Conservation (phyloP, 2,888 invertebrate genomes). For the Tetrapedia diversipes region DNA sequence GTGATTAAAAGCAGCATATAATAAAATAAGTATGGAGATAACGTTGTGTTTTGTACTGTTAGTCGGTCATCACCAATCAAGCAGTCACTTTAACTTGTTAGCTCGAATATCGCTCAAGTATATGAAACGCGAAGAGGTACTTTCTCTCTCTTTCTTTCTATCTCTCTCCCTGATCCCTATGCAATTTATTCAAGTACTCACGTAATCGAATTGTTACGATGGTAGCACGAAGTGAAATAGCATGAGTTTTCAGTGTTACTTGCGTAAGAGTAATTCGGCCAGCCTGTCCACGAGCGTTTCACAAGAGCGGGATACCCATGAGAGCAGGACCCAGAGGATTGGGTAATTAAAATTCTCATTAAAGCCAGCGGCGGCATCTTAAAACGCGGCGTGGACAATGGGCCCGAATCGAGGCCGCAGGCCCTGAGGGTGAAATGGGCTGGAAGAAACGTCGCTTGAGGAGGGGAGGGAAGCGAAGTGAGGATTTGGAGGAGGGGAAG, state of each 20-base stretch:
- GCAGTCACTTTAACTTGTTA: conserved; percentile 3
- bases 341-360: conserved; percentile 76
- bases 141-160: too few species aligned
- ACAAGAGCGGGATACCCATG: conserved; percentile 36
- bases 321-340: conserved; percentile 54
- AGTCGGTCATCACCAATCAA: conserved; percentile 30
- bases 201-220: conserved; percentile 34
- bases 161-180: too few species aligned
- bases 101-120: conserved; percentile 20
- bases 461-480: conserved; percentile 13
- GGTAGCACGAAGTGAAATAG: conserved; percentile 41
- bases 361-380: conserved; percentile 70
- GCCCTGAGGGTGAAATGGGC: conserved; percentile 56
- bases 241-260: conserved; percentile 50
- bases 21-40: background rate
- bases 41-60: conserved; percentile 4
- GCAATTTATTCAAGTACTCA: conserved; percentile 24
- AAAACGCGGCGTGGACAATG: conserved; percentile 72
- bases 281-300: conserved; percentile 51
- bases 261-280: conserved; percentile 56
- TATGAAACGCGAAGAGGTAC: too few species aligned
- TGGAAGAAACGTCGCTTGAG: conserved; percentile 33
- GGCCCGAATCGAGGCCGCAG: conserved; percentile 58
- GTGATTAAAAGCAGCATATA: background rate
- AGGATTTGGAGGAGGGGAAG: conserved; percentile 8